Conservation (phyloP, 2,113 vertebrate species). For the Catharus bicknelli region DNA sequence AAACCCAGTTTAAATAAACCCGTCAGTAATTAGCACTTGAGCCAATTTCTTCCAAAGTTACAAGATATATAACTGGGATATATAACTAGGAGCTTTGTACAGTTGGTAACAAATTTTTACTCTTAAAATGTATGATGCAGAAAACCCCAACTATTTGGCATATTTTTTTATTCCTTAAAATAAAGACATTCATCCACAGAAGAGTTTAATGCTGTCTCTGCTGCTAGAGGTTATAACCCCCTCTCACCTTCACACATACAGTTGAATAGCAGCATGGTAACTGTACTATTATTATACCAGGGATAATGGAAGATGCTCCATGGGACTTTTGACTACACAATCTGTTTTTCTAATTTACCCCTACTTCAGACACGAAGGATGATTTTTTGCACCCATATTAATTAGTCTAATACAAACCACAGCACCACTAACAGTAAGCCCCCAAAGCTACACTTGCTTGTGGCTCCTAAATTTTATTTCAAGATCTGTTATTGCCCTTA, state of each 20-base stretch:
- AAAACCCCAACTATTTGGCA: neutral
- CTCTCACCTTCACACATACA: neutral
- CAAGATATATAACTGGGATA: neutral
- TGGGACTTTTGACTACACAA: neutral
- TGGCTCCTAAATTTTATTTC: neutral
- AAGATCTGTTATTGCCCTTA: neutral
- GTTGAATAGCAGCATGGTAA: fast-evolving
- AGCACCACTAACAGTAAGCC: neutral
- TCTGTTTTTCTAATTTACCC: neutral
- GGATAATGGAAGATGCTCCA: neutral
- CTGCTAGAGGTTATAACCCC: neutral
- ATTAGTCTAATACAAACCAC: neutral
- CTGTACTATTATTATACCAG: neutral
- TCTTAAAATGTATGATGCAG: neutral
- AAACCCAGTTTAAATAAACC: neutral
- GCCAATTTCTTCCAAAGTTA: neutral
- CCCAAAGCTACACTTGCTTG: neutral
- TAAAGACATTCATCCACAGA: neutral
- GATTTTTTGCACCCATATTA: neutral
- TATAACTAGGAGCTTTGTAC: neutral
- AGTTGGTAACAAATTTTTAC: neutral
- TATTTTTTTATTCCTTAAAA: neutral
- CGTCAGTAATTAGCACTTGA: neutral
- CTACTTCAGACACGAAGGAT: neutral
- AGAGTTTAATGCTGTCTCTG: neutral